Base-by-base conservation (phyloP, 1,140 invertebrate species). In the Zaprionus taronus region DNA sequence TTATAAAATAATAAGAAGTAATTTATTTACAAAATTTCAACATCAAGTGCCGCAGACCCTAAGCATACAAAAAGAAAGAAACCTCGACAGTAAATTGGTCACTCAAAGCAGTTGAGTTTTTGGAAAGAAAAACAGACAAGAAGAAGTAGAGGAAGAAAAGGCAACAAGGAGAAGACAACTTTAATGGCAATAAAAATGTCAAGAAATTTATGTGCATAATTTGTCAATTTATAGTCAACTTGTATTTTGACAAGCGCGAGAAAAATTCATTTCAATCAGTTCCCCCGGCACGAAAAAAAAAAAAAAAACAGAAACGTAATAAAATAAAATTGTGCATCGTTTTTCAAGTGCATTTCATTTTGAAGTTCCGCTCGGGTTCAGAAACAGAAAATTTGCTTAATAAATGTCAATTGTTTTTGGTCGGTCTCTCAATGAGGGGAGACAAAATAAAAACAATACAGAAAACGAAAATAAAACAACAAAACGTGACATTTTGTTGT, bases 401-500 rank as follows among this genome's bases (percentile, higher is more conserved):
- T 91, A 89, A 89, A 89, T 89, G 86, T 91, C 86, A 89, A 89
- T 91, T 85, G 72, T 58, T 53, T 64, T 36, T 68, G 51, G 64
- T 36, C 12, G 14, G 11, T 61, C 31, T 34, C 20, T 66, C 79
- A 65, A 68, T 77, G 55, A 77, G 38, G 38, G 28, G 38, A 58
- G 14, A 76, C 11, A 69, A 71, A 58, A 61, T 44, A 51, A 24
- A 76, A 41, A 75, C 31, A 63, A 73, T 36, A 56, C 0, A 62
- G 77, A 66, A 66, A 72, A 72, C 56, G 63, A 66, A 72, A 72
- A 60, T 66, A 83, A 84, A 85, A 90, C 84, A 79, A 69, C 79
- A 72, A 89, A 89, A 89, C 85, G 85, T 89, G 85, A 91, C 85
- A 89, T 89, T 89, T 89, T 80, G 76, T 71, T 84, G 86, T 81